Conservation (phyloP, 2,888 invertebrate genomes). For the Amitus sp. region DNA sequence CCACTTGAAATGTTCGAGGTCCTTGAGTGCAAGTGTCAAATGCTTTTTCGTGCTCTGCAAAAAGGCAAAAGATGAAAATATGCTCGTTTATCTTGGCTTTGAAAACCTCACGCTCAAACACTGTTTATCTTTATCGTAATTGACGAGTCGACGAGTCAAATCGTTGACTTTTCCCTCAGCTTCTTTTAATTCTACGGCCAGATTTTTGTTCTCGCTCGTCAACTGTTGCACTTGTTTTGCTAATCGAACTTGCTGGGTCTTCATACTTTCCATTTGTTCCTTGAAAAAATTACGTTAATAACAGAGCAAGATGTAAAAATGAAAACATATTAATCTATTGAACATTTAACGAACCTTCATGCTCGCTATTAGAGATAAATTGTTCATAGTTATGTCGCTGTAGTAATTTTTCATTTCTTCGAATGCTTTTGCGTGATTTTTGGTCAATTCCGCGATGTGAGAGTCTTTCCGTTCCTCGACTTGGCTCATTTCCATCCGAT, state of each 20-base stretch:
- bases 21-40: slow-evolving; percentile 66
- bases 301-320: not conserved
- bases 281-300: no score
- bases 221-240: slow-evolving; percentile 76
- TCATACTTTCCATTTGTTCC: slow-evolving; percentile 82
- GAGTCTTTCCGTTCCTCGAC: slow-evolving; percentile 92
- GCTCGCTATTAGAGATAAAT: slow-evolving; percentile 89
- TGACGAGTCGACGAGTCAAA: slow-evolving; percentile 79
- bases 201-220: slow-evolving; percentile 77
- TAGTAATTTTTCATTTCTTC: slow-evolving; percentile 94
- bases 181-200: slow-evolving; percentile 78
- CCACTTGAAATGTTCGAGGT: slow-evolving; percentile 72
- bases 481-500: slow-evolving; percentile 86
- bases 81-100: not conserved
- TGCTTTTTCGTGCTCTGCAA: slow-evolving; percentile 70
- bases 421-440: slow-evolving; percentile 86
- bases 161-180: slow-evolving; percentile 79
- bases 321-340: not conserved
- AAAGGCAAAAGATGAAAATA: slow-evolving; percentile 34
- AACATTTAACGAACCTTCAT: slow-evolving; percentile 72
- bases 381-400: slow-evolving; percentile 93
- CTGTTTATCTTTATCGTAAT: slow-evolving; percentile 87
- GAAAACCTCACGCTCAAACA: slow-evolving; percentile 67
- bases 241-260: slow-evolving; percentile 83
- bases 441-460: slow-evolving; percentile 82